Conservation (phyloP, 2,797 vertebrate species). For the Pantherophis vulpinus region DNA sequence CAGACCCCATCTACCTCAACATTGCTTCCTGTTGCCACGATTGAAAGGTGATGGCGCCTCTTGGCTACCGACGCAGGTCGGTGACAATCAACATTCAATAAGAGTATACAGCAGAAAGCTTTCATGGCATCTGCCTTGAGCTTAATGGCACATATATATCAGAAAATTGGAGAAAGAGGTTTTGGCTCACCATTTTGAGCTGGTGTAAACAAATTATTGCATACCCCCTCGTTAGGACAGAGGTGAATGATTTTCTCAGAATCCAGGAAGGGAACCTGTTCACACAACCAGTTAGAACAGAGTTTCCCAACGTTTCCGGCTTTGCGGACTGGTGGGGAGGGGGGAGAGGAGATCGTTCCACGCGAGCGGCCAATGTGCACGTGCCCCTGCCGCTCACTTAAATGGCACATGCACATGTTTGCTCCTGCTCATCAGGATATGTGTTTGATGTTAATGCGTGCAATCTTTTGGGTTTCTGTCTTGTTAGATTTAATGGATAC, state of each 20-base stretch:
- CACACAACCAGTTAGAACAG: neutral
- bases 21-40: neutral
- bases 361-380: too few relatives aligned
- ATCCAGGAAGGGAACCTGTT: neutral
- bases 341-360: too few relatives aligned
- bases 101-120: neutral
- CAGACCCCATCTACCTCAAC: accelerated
- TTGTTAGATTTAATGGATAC: slow-evolving; percentile 37
- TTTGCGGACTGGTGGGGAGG: too few relatives aligned
- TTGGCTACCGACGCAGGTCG: neutral
- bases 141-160: neutral
- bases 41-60: neutral
- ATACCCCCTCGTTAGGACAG: neutral
- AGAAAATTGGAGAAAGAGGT: neutral
- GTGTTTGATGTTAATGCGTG: neutral
- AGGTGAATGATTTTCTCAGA: neutral
- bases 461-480: too few relatives aligned
- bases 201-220: neutral
- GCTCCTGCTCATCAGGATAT: too few relatives aligned
- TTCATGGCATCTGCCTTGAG: neutral
- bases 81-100: neutral
- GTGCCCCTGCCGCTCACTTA: neutral
- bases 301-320: too few relatives aligned
- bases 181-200: neutral
- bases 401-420: neutral